A percentile compares a stretch with the other conserved stretches of the same genome.
Conservation (phyloP, 1,140 invertebrate species). For the Brachystomella parvula region DNA sequence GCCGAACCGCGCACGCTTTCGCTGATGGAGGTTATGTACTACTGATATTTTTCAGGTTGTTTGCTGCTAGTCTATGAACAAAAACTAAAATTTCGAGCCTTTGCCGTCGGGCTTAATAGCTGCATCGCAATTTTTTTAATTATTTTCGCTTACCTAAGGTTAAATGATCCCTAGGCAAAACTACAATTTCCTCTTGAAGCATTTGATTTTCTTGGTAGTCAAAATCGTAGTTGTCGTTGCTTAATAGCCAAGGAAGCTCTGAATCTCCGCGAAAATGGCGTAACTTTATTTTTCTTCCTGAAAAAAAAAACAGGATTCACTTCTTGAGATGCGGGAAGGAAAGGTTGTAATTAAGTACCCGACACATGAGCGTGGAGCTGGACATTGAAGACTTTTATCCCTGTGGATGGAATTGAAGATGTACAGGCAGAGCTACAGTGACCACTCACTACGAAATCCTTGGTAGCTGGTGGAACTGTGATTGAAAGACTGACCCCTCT, state of each 20-base stretch:
- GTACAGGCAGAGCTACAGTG: slow-evolving; percentile 16
- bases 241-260: slow-evolving; percentile 56
- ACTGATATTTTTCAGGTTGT: too few relatives aligned
- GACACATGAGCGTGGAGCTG: slow-evolving; percentile 15
- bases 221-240: slow-evolving; percentile 58
- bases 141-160: slow-evolving; percentile 5
- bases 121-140: neutral
- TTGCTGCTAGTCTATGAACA: too few relatives aligned
- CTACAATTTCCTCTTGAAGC: slow-evolving; percentile 7
- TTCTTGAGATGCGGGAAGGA: neutral
- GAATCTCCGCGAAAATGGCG: slow-evolving; percentile 54
- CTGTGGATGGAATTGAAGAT: neutral
- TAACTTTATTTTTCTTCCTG: slow-evolving; percentile 54
- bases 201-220: slow-evolving; percentile 49
- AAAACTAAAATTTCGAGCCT: too few relatives aligned
- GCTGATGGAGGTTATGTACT: too few relatives aligned
- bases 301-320: slow-evolving; percentile 34
- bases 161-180: slow-evolving; percentile 25
- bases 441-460: neutral
- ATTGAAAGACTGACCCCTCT: neutral
- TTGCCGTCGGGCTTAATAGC: neutral
- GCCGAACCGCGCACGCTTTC: too few relatives aligned
- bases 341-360: neutral
- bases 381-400: slow-evolving; percentile 17
- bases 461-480: slow-evolving; percentile 12